A percentile compares a stretch with the other conserved stretches of the same genome.
Evolutionary conservation across 2,888 invertebrate species (phyloP).

Genomic region (Ornithoptera priamus): DNA sequence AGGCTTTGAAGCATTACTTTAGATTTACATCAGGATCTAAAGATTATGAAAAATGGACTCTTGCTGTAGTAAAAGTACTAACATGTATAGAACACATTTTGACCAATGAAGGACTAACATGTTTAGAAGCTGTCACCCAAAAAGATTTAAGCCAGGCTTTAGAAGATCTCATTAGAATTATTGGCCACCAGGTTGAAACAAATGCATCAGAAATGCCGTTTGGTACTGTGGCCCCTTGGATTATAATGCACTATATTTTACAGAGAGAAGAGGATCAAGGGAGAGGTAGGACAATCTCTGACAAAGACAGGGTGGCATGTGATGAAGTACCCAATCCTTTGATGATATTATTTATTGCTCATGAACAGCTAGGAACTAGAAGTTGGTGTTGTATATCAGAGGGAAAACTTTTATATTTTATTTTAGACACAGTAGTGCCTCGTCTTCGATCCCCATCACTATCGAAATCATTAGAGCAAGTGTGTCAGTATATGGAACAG

Average conservation of each 20-base stretch:
- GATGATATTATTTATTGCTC: slow-evolving; percentile 88
- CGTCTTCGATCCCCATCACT: slow-evolving; percentile 83
- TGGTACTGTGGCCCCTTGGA: slow-evolving; percentile 89
- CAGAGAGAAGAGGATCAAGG: slow-evolving; percentile 86
- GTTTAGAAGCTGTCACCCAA: slow-evolving; percentile 76
- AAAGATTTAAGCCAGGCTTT: slow-evolving; percentile 84
- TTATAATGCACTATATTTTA: slow-evolving; percentile 89
- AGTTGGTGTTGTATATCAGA: slow-evolving; percentile 89
- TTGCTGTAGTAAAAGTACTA: slow-evolving; percentile 69
- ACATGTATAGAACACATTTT: slow-evolving; percentile 72
- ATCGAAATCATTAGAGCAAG: slow-evolving; percentile 82
- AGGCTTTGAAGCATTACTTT: slow-evolving; percentile 84
- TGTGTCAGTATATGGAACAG: slow-evolving; percentile 91
- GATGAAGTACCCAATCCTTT: slow-evolving; percentile 86
- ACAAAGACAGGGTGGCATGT: slow-evolving; percentile 63
- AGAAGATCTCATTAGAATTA: slow-evolving; percentile 86
- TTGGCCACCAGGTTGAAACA: slow-evolving; percentile 90
- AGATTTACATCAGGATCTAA: slow-evolving; percentile 63
- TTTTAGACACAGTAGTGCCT: slow-evolving; percentile 86
- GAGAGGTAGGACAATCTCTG: slow-evolving; percentile 71
- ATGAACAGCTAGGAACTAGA: slow-evolving; percentile 88
- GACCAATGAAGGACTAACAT: slow-evolving; percentile 66
- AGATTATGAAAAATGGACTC: slow-evolving; percentile 72
- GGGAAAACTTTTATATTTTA: slow-evolving; percentile 88
- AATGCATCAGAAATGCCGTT: slow-evolving; percentile 83